phyloP scores from a whole-genome alignment of 2,888 invertebrate species.

The Apotomis betuletana region DNA sequence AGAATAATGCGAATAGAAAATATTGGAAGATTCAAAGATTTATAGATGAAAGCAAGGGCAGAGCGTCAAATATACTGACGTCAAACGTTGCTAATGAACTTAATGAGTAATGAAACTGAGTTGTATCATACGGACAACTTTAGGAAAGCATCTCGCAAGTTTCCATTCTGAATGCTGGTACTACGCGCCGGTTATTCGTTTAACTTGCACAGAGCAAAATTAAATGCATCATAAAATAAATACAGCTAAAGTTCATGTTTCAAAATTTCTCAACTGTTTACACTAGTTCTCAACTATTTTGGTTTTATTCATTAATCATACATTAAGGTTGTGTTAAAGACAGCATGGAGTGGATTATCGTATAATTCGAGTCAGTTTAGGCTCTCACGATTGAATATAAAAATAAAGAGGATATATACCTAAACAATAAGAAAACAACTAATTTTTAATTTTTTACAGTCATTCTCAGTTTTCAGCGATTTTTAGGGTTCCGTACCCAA shows the following conservation, averaged over 20 bases:
- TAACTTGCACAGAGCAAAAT: conserved; percentile 60
- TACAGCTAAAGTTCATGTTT: conserved; percentile 40
- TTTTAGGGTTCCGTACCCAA: no score
- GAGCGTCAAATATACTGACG: conserved; percentile 76
- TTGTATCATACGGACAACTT: conserved; percentile 67
- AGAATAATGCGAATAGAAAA: conserved; percentile 74
- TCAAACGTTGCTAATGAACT: conserved; percentile 77
- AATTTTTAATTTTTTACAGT: no score
- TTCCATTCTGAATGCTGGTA: conserved; percentile 69
- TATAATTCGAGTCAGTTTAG: no score
- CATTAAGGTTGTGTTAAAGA: background rate
- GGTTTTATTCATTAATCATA: background rate
- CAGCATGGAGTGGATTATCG: no score
- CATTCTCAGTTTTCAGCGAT: no score
- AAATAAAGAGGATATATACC: background rate
- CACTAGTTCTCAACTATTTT: background rate
- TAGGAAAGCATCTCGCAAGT: conserved; percentile 68
- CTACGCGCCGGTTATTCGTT: conserved; percentile 57
- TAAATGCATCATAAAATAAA: conserved; percentile 67
- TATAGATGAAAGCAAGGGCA: conserved; percentile 56
- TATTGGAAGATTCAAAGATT: conserved; percentile 56
- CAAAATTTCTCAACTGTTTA: conserved; percentile 14
- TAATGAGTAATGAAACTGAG: conserved; percentile 76
- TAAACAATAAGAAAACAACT: no score
- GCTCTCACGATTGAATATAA: no score